These are phyloP conservation scores for Drosophila ohnishii DNA, from an alignment of 1,140 invertebrate genomes.

Conservation along the genomic window DNA sequence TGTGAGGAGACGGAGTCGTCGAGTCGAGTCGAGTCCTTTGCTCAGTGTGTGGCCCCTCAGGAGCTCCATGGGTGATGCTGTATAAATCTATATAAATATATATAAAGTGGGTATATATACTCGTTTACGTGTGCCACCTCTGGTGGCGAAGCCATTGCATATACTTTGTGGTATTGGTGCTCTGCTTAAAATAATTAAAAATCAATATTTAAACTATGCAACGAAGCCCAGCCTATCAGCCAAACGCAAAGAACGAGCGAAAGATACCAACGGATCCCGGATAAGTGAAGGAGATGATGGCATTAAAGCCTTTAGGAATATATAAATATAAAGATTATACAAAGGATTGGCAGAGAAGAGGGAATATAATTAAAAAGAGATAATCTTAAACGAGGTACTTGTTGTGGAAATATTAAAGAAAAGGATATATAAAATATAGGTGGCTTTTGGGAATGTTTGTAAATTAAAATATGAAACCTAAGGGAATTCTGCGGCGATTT, in stretches of 20 bases:
- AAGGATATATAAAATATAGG: neutral
- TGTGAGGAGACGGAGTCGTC: conserved; percentile 47
- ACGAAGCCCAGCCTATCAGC: conserved; percentile 19
- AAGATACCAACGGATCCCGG: neutral
- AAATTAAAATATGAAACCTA: neutral
- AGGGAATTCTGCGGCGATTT: neutral
- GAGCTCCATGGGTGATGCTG: conserved; percentile 46
- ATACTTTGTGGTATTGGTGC: conserved; percentile 69
- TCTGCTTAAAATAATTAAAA: conserved; percentile 81
- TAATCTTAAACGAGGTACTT: neutral
- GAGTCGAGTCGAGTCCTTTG: conserved; percentile 47
- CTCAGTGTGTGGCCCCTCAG: conserved; percentile 57
- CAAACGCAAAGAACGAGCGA: conserved; percentile 13
- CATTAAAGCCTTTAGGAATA: conserved; percentile 19
- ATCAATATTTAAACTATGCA: conserved; percentile 79
- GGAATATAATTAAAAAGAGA: neutral
- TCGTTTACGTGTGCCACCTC: conserved; percentile 33
- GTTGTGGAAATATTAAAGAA: neutral
- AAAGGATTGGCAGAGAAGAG: neutral
- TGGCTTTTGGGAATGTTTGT: neutral
- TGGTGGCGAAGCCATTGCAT: conserved; percentile 56
- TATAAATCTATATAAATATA: conserved; percentile 33
- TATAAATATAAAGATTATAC: conserved; percentile 1
- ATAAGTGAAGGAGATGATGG: neutral
- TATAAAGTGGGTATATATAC: conserved; percentile 23